phyloP scores from a whole-genome alignment of 2,888 invertebrate species.

The Sarcophaga subvicina region DNA sequence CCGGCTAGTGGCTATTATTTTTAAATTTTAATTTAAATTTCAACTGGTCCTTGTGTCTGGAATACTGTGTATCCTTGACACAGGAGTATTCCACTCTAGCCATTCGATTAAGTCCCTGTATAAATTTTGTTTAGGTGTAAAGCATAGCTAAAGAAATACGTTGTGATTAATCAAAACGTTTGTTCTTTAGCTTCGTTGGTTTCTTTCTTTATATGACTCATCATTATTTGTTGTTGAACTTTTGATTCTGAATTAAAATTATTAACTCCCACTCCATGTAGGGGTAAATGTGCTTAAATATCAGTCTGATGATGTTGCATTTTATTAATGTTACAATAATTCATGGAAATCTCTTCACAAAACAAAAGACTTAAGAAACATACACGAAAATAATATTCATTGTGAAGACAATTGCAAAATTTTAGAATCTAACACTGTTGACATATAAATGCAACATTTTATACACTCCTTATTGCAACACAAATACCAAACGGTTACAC shows the following conservation, averaged over 20 bases:
- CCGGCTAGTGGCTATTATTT: too few relatives aligned
- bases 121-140: too few relatives aligned
- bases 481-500: conserved; percentile 19
- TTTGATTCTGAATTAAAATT: background rate
- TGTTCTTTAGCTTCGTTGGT: too few relatives aligned
- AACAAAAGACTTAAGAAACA: conserved; percentile 31
- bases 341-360: background rate
- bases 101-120: too few relatives aligned
- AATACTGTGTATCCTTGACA: too few relatives aligned
- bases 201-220: background rate
- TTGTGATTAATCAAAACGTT: too few relatives aligned
- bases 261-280: conserved; percentile 8
- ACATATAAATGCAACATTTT: conserved; percentile 35
- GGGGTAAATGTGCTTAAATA: conserved; percentile 18
- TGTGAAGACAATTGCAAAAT: background rate
- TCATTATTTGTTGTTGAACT: conserved; percentile 7
- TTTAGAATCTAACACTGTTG: conserved; percentile 26
- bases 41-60: too few relatives aligned
- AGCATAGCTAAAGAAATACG: too few relatives aligned
- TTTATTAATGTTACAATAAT: background rate
- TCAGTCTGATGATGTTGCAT: background rate
- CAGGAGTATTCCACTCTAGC: too few relatives aligned
- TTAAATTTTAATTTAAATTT: too few relatives aligned
- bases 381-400: conserved; percentile 1
- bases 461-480: conserved; percentile 59